A percentile compares a stretch with the other conserved stretches of the same genome.
phyloP scores from a whole-genome alignment of 2,113 vertebrate species.

The Sylvilagus bachmani region DNA sequence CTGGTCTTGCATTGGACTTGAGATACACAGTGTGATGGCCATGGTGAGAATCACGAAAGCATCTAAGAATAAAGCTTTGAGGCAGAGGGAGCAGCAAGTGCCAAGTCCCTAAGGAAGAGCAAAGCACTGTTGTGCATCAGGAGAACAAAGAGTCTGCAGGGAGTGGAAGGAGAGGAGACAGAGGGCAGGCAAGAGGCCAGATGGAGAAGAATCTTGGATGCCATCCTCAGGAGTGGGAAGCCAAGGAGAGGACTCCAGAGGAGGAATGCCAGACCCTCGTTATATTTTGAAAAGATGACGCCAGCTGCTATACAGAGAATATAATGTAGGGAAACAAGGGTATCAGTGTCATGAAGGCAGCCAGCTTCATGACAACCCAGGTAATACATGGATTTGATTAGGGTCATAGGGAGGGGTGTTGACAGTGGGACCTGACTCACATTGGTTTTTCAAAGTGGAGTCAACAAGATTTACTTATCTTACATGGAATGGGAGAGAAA shows the following conservation, averaged over 20 bases:
- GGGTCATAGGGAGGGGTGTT: not conserved
- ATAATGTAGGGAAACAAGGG: not conserved
- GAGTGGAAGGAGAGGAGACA: not conserved
- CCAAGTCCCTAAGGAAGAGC: not conserved
- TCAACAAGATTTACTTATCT: not conserved
- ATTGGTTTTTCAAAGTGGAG: not conserved
- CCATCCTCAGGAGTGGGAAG: not conserved
- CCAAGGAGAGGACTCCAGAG: not conserved
- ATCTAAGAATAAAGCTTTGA: not conserved
- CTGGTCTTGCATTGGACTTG: not conserved
- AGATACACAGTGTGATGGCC: not conserved
- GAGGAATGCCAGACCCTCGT: not conserved
- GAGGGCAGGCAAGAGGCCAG: not conserved
- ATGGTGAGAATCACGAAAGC: not conserved
- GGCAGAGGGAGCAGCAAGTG: too few species aligned
- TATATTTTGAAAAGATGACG: not conserved
- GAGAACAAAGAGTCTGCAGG: not conserved
- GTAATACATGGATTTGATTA: not conserved
- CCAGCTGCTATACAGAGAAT: not conserved
- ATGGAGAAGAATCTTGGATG: not conserved
- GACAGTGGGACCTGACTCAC: not conserved
- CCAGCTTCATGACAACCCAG: not conserved
- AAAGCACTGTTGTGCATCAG: not conserved
- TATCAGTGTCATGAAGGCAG: not conserved
- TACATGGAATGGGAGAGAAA: not conserved